Evolutionary conservation across 2,113 vertebrate genomes (phyloP), one percentile per base, ranked within the genome.

Genomic region (Myotis yumanensis): DNA sequence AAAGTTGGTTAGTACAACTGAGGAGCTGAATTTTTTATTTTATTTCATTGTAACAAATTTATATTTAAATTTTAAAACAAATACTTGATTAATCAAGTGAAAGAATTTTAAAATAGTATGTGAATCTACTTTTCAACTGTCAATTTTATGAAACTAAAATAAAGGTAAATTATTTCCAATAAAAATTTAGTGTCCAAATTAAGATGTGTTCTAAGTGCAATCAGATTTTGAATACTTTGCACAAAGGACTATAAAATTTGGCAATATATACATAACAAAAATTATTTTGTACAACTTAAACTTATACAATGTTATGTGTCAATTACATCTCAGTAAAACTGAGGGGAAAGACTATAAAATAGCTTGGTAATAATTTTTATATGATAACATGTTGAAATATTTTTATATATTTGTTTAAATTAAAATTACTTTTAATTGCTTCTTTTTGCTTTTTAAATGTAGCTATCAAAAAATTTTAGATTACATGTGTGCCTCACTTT

Each of bases 211-310:
- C 18, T 69, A 77, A 85, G 77, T 76, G 32, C 59, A 59, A 23
- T 35, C 71, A 75, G 48, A 59, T 90, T 94, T 94, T 40, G 25
- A 85, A 62, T 77, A 59, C 14, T 48, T 94, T 40, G 80, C 32
- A 28, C 52, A 37, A 69, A 57, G 43, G 30, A 85, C 57, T 66
- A 2, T 40, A 76, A 80, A 54, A 54, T 69, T 80, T 54, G 8
- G 25, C 35, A 80, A 5, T n/a, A 20, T 59, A 72, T 20, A 37
- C 30, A 30, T 43, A 66, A 16, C 43, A 52, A 52, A 76, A 35
- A 40, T 64, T 40, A 54, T 64, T 28, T 52, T 84, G 69, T 72
- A 84, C 43, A 64, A 25, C 18, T 66, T 28, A 66, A 64, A 75
- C 28, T 73, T 40, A 75, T 40, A 73, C 25, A 84, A 46, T 43